Base-by-base conservation (phyloP, 2,888 invertebrate genomes). In the Dryocosmus kuriphilus region DNA sequence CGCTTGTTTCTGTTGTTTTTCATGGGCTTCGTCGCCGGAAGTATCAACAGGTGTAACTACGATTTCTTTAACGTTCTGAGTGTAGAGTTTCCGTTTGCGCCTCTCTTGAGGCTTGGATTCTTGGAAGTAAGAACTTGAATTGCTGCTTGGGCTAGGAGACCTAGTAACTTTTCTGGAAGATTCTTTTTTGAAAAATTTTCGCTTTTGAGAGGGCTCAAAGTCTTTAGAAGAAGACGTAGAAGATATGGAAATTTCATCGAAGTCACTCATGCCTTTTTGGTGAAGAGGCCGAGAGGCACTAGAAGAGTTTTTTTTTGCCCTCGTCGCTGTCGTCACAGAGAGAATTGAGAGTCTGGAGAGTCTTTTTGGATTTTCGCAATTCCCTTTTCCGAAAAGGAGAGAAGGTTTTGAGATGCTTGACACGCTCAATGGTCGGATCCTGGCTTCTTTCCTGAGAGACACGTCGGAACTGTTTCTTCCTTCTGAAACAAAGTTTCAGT, bases 401-500 rank as follows among this genome's bases (percentile, higher is more conserved):
- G 63, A 79, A 77, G 16, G 79, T 71, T 80, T 74, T 79, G 9
- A 32, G 6, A 61, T 57, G 74, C 11, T 75, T 65, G 11, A 1
- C 4, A 22, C 27, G 24, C 41, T 22, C n/a, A 60, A 16, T 32
- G 38, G n/a, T 27, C 35, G 24, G 8, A 63, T 60, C 74, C 51
- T 41, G 30, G 35, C 74, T 76, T 57, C 24, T 57, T 5, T 61
- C 35, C 60, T 51, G 55, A 9, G 62, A 60, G 67, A 55, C 62
- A 63, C 24, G 41, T 71, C 65, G 57, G 71, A 60, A 51, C 61
- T 83, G 84, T 80, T 84, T 87, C 81, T 78, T 83, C 85, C 81
- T 86, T 87, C 89, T 89, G 87, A 88, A 89, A 88, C 86, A 89
- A 82, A 87, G 87, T 82, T 85, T 85, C 84, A 86, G 46, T 46